Evolutionary conservation across 1,140 invertebrate genomes (phyloP), one percentile per base, ranked within the genome.

Genomic region (Drosophila sechellia): DNA sequence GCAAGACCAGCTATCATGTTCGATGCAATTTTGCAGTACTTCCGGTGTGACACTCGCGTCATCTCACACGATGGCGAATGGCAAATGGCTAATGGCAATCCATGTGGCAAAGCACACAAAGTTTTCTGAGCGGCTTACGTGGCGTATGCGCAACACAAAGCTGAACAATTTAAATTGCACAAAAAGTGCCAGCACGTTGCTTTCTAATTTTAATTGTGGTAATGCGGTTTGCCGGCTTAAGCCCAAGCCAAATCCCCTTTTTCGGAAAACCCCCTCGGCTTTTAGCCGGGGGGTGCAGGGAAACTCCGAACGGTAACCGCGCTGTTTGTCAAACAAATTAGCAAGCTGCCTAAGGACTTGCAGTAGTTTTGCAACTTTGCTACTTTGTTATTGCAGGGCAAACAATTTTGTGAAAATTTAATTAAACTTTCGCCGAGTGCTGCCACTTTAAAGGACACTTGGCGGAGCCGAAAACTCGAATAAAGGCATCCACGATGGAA

Each of bases 251-350:
- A 37, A 59, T 48, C 39, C 17, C 31, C 11, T n/a, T 37, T 52
- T 4, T 13, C 0, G 37, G 20, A n/a, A 27, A 27, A 39, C 20
- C 25, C n/a, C 25, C 13, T 12, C 13, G 22, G 42, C 42, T 69
- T 57, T 57, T 68, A 65, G 60, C 46, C 52, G 15, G 20, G 49
- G 49, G 40, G 37, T 34, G 22, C 8, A 31, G 31, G 42, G 45
- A 11, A 63, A 57, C 42, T 43, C 22, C 55, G 37, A 70, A 69
- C 58, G 64, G 74, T 77, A 77, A 78, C 45, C 71, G 71, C 46
- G 56, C 78, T 81, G 79, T 81, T 81, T 81, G 79, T 81, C 79
- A 81, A 81, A 81, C 79, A 81, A 81, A 81, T 81, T 81, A 81
- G 79, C 73, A 81, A 81, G 69, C 79, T 81, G 78, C 73, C 78